These are phyloP conservation scores for Pterostichus madidus DNA, from an alignment of 2,888 invertebrate species.

Conservation along the genomic window DNA sequence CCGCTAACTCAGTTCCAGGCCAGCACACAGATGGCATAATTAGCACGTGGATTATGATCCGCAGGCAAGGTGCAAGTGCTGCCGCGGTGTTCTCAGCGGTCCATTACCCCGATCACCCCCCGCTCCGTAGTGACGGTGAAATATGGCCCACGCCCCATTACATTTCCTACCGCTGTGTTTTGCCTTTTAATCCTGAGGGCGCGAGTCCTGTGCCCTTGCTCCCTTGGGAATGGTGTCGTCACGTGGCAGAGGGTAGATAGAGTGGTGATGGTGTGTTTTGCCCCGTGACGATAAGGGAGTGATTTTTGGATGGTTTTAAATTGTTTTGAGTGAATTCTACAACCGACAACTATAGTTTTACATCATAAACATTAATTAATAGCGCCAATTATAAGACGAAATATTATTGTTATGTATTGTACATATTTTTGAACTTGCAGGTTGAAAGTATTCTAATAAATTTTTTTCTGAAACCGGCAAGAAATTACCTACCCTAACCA, in stretches of 20 bases:
- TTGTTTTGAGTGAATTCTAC: no score
- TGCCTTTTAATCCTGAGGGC: constrained; percentile 68
- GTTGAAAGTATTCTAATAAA: no score
- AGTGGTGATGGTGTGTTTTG: neutral
- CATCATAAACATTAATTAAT: no score
- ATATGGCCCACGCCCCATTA: constrained; percentile 73
- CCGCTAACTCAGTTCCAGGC: no score
- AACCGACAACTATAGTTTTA: no score
- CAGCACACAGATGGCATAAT: constrained; percentile 38
- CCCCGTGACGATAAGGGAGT: neutral
- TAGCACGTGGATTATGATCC: constrained; percentile 43
- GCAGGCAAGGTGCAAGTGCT: neutral
- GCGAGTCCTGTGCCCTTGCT: constrained; percentile 9
- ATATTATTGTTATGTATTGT: no score
- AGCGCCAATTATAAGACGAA: no score
- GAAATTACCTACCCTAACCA: no score
- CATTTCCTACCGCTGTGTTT: constrained; percentile 72
- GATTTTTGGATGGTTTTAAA: neutral
- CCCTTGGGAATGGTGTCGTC: no score
- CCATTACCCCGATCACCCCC: constrained; percentile 16
- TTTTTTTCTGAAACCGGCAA: no score
- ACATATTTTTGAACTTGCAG: no score
- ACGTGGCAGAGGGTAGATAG: neutral
- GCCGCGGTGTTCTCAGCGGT: constrained; percentile 28
- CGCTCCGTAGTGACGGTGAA: constrained; percentile 68